Evolutionary conservation across 2,113 vertebrate genomes (phyloP).

Genomic region (Myotis davidii): DNA sequence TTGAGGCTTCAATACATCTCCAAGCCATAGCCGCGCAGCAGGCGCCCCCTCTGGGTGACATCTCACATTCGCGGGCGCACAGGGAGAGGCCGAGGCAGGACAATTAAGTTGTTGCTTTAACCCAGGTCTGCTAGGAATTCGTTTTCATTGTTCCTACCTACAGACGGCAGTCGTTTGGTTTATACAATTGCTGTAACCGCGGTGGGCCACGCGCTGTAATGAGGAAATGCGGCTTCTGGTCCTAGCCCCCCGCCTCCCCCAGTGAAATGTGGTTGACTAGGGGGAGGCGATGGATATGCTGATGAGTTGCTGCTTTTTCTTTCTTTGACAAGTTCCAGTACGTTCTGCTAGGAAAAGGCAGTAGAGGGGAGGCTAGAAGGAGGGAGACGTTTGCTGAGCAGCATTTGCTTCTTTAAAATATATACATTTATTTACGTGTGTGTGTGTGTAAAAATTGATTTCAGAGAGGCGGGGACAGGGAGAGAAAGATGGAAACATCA

Average conservation of each 20-base stretch:
- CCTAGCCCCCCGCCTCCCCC: too few species aligned
- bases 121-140: too few species aligned
- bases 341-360: neutral
- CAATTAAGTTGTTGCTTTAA: neutral
- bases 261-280: neutral
- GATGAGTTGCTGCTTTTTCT: neutral
- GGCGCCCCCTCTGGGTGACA: neutral
- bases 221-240: neutral
- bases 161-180: neutral
- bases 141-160: neutral
- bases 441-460: too few species aligned
- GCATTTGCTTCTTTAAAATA: neutral
- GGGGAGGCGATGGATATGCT: neutral
- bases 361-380: neutral
- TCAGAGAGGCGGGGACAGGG: too few species aligned
- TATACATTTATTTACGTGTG: too few species aligned
- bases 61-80: neutral
- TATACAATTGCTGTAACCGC: neutral
- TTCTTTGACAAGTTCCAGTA: neutral
- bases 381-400: neutral
- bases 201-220: neutral
- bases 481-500: too few species aligned
- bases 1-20: accelerated
- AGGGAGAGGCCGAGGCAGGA: too few species aligned
- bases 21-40: neutral